phyloP scores from a whole-genome alignment of 1,140 invertebrate genomes.

The Agrilus planipennis region DNA sequence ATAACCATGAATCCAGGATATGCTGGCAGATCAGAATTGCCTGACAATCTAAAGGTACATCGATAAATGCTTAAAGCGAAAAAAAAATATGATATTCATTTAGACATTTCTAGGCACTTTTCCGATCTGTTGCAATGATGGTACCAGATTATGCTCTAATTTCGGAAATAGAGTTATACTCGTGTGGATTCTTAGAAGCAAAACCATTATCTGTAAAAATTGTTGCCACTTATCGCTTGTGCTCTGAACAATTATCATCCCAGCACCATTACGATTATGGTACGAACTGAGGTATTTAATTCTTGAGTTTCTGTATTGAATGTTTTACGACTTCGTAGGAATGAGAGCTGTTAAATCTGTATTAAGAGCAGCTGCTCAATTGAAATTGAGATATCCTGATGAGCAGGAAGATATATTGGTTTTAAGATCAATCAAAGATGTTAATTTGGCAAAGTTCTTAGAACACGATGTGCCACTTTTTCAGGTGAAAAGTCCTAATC shows the following conservation, averaged over 20 bases:
- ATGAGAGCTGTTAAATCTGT: slow-evolving; percentile 79
- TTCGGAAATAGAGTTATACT: slow-evolving; percentile 87
- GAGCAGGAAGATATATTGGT: slow-evolving; percentile 68
- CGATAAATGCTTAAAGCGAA: neutral
- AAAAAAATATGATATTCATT: slow-evolving; percentile 8
- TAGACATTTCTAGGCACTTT: slow-evolving; percentile 54
- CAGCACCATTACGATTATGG: slow-evolving; percentile 96
- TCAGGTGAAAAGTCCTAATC: no score
- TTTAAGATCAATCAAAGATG: slow-evolving; percentile 77
- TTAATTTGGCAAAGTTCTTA: slow-evolving; percentile 89
- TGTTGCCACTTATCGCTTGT: slow-evolving; percentile 84
- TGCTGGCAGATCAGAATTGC: slow-evolving; percentile 79
- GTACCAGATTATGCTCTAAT: slow-evolving; percentile 93
- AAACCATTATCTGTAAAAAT: slow-evolving; percentile 86
- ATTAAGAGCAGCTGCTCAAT: slow-evolving; percentile 71
- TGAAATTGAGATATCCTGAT: slow-evolving; percentile 74
- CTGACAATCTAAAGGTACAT: slow-evolving; percentile 82
- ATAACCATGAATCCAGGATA: slow-evolving; percentile 97
- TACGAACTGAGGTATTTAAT: no score
- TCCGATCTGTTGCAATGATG: slow-evolving; percentile 96
- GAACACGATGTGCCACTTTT: slow-evolving; percentile 79
- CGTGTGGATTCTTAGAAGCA: slow-evolving; percentile 85
- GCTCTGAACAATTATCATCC: slow-evolving; percentile 88
- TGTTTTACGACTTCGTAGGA: slow-evolving; percentile 74
- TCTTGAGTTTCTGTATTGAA: no score